Conservation (phyloP, 2,888 invertebrate species). For the Thalpophila matura region DNA sequence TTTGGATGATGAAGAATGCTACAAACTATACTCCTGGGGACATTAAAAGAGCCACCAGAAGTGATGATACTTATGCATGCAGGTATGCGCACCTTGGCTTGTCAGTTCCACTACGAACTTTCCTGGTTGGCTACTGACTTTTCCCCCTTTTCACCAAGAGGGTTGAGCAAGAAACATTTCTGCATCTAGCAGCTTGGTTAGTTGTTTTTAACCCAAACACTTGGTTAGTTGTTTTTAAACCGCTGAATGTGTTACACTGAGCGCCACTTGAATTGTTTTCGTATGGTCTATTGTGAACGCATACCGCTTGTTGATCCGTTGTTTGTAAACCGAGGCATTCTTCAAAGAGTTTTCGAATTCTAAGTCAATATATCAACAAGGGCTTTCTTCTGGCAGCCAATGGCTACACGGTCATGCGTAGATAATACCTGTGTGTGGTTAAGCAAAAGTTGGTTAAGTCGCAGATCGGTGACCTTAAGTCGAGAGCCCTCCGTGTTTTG, state of each 20-base stretch:
- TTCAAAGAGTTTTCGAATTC: conserved; percentile 41
- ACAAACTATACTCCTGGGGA: conserved; percentile 4
- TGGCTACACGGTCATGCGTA: not conserved
- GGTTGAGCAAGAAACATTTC: no score
- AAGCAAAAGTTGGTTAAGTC: not conserved
- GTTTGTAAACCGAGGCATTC: conserved; percentile 55
- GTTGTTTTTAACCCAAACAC: no score
- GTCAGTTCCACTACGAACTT: not conserved
- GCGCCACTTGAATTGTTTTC: conserved; percentile 47
- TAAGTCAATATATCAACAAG: conserved; percentile 35
- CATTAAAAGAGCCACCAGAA: conserved; percentile 7
- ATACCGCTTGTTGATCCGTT: conserved; percentile 45
- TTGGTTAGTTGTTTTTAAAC: no score
- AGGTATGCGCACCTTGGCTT: not conserved
- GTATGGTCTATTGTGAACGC: conserved; percentile 44
- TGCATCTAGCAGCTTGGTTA: no score
- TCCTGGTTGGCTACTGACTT: not conserved
- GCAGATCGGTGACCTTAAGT: no score
- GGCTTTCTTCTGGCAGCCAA: conserved; percentile 15
- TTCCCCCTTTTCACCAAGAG: not conserved
- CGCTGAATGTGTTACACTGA: conserved; percentile 6
- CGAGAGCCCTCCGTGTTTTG: no score
- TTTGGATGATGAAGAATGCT: not conserved
- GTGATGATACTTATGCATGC: not conserved
- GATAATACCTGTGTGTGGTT: not conserved